A percentile compares a stretch with the other conserved stretches of the same genome.
Evolutionary conservation across 2,797 vertebrate genomes (phyloP).

Genomic region (Xyrichtys novacula): DNA sequence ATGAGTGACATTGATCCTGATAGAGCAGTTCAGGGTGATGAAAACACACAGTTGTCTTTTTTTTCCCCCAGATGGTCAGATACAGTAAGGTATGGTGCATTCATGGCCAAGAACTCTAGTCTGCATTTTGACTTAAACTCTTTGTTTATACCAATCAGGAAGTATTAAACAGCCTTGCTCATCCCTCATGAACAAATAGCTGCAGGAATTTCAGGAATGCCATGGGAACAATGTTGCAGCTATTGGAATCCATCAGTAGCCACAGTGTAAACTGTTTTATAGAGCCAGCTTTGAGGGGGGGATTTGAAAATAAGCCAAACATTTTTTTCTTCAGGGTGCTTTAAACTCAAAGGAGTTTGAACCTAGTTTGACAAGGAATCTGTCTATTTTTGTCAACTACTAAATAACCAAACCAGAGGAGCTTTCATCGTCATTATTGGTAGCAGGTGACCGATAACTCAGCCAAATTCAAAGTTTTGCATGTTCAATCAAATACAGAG

Average conservation of each 20-base stretch:
- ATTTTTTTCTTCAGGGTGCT: conserved; percentile 13
- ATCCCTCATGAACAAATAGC: conserved; percentile 77
- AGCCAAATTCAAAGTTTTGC: not conserved
- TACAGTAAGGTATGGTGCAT: conserved; percentile 1
- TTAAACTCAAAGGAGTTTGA: conserved; percentile 11
- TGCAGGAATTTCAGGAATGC: conserved; percentile 81
- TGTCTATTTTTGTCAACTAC: not conserved
- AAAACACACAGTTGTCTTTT: not conserved
- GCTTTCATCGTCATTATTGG: conserved; percentile 8
- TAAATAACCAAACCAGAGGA: not conserved
- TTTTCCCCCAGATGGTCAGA: not conserved
- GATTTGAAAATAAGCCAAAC: conserved; percentile 4
- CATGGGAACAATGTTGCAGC: conserved; percentile 75
- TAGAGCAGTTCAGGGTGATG: not conserved
- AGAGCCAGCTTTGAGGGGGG: conserved; percentile 33
- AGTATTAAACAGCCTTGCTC: conserved; percentile 69
- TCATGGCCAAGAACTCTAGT: not conserved
- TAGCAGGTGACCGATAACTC: conserved; percentile 25
- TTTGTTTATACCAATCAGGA: conserved; percentile 50
- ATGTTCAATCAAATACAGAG: not conserved
- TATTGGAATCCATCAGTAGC: conserved; percentile 67
- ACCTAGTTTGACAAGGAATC: not conserved
- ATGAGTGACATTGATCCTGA: not conserved
- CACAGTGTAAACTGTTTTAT: conserved; percentile 58
- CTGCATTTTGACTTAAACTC: conserved; percentile 9